Evolutionary conservation across 2,113 vertebrate genomes (phyloP).

Genomic region (Macrotus californicus): DNA sequence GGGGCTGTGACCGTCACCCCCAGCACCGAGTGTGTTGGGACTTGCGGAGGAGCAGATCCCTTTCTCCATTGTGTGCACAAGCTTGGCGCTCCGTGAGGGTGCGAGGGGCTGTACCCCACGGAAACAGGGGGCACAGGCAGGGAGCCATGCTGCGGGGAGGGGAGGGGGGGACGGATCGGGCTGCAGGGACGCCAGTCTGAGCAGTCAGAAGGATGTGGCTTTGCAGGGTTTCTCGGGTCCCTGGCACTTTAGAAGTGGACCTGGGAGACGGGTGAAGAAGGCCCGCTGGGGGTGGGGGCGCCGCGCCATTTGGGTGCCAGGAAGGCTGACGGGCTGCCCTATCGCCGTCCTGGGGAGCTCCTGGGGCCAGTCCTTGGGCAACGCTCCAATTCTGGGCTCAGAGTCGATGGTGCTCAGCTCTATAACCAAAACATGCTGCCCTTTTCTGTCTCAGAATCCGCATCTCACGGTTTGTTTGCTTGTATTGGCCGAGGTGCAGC

Average conservation of each 20-base stretch:
- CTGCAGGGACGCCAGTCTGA: rapidly evolving
- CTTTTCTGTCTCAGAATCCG: rapidly evolving
- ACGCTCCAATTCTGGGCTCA: background rate
- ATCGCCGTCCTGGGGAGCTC: rapidly evolving
- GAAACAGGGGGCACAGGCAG: background rate
- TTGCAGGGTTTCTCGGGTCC: background rate
- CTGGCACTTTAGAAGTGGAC: rapidly evolving
- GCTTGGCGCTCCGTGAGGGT: rapidly evolving
- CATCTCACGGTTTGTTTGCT: rapidly evolving
- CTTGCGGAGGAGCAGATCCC: rapidly evolving
- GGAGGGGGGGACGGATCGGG: background rate
- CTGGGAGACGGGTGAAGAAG: no score
- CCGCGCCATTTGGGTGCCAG: background rate
- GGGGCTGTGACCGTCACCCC: rapidly evolving
- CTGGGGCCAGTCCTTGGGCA: background rate
- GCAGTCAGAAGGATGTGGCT: background rate
- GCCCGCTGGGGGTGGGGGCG: background rate
- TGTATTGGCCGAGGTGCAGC: rapidly evolving
- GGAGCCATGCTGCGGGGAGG: background rate
- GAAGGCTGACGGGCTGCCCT: background rate
- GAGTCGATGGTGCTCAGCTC: background rate
- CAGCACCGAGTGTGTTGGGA: rapidly evolving
- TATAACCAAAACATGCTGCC: rapidly evolving
- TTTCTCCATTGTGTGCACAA: rapidly evolving
- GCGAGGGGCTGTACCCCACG: background rate